Evolutionary conservation across 2,113 vertebrate species (phyloP).

Genomic region (Ciconia maguari): DNA sequence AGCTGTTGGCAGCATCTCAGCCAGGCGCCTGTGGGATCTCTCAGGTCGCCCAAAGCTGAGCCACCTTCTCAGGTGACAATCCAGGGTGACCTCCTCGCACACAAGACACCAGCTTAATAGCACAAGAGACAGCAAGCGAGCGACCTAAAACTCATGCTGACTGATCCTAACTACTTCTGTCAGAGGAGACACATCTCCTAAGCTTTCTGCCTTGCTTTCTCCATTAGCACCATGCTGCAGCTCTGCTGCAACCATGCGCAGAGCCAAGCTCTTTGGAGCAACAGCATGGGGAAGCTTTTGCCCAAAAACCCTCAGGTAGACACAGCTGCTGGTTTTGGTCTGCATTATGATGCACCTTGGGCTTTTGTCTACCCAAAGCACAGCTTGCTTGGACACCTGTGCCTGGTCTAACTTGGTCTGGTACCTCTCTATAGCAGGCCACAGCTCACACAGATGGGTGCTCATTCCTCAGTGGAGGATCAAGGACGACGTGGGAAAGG

Average conservation of each 20-base stretch:
- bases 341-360: accelerated
- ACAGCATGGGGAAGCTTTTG: not conserved
- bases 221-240: not conserved
- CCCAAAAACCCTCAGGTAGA: not conserved
- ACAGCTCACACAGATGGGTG: not conserved
- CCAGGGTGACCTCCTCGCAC: not conserved
- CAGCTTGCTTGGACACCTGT: not conserved
- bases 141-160: accelerated
- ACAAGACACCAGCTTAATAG: not conserved
- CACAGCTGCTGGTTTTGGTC: not conserved
- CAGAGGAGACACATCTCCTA: not conserved
- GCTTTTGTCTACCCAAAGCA: not conserved
- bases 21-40: not conserved
- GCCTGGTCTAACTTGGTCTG: too few relatives aligned
- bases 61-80: not conserved
- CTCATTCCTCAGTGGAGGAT: not conserved
- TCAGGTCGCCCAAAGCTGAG: not conserved
- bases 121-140: not conserved
- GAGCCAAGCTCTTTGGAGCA: not conserved
- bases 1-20: not conserved
- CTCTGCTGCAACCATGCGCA: not conserved
- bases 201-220: not conserved
- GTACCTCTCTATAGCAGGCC: not conserved
- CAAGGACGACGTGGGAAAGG: not conserved
- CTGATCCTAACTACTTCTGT: not conserved